Conservation (phyloP, 2,113 vertebrate genomes). For the Ptilorrhoa leucosticta region DNA sequence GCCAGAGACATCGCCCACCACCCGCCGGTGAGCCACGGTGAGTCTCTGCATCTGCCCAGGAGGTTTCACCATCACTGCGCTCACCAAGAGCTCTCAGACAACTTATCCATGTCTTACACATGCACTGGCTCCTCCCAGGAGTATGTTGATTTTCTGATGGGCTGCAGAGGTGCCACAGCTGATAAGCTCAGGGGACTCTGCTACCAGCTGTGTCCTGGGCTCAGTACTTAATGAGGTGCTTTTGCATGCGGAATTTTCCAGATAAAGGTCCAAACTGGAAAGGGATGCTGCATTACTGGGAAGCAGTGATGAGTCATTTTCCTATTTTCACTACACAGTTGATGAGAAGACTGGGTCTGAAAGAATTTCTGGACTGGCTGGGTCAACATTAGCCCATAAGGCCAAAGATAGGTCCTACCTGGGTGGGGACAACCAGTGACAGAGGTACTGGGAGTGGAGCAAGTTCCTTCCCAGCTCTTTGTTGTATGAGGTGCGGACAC, state of each 20-base stretch:
- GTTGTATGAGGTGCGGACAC: not conserved
- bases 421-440: not conserved
- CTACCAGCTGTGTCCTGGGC: not conserved
- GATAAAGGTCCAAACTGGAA: not conserved
- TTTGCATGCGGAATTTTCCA: not conserved
- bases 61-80: not conserved
- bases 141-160: not conserved
- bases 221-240: not conserved
- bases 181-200: not conserved
- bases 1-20: constrained; percentile 20
- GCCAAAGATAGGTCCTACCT: not conserved
- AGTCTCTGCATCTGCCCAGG: not conserved
- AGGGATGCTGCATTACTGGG: not conserved
- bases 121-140: not conserved
- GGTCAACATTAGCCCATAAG: not conserved
- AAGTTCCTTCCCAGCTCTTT: not conserved
- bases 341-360: not conserved
- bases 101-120: no score
- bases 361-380: not conserved
- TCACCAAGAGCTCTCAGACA: not conserved
- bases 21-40: not conserved
- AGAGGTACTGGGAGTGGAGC: not conserved
- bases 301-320: not conserved
- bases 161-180: not conserved
- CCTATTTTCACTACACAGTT: not conserved